Base-by-base conservation (phyloP, 2,888 invertebrate species). In the Phengaris arion region DNA sequence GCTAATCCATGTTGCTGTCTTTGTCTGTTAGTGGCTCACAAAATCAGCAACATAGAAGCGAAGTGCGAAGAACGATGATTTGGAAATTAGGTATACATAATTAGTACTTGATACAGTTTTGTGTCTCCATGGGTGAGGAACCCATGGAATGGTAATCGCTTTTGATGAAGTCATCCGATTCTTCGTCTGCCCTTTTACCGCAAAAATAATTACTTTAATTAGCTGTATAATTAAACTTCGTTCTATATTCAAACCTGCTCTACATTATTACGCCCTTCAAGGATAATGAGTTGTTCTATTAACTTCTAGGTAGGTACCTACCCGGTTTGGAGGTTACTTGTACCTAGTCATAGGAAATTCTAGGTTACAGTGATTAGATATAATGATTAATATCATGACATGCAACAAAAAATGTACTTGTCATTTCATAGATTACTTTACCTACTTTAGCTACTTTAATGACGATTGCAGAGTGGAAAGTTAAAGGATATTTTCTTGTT, bases 301-400 rank as follows among this genome's bases (percentile, higher is more conserved):
- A 72, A 72, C 54, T 35, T 72, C 52, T 54, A 10, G n/a, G n/a
- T n/a, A n/a, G n/a, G n/a, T 51, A 72, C 35, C 22, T 76, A 74
- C 45, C 45, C 64, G 68, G 74, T 68, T 73, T 76, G 55, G 72
- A 74, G 74, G 74, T 78, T 69, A 75, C 72, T 75, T 77, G 68
- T 76, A 74, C 55, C 68, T 75, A 78, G 68, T 76, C 75, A 75
- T 77, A 76, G 77, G 59, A 70, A 74, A 76, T 78, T 78, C 77
- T 78, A 76, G 78, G 76, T 75, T 76, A 74, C 74, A 70, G 74
- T 74, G 74, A 77, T 78, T 77, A 75, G 68, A 75, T 72, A 74
- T 75, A 75, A 76, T 76, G 76, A 78, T 77, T 78, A 70, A 78
- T 76, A 75, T 74, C 74, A 74, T 74, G 68, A 75, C 75, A 76